Conservation (phyloP, 1,140 invertebrate genomes). For the Brachionus paranguensis region DNA sequence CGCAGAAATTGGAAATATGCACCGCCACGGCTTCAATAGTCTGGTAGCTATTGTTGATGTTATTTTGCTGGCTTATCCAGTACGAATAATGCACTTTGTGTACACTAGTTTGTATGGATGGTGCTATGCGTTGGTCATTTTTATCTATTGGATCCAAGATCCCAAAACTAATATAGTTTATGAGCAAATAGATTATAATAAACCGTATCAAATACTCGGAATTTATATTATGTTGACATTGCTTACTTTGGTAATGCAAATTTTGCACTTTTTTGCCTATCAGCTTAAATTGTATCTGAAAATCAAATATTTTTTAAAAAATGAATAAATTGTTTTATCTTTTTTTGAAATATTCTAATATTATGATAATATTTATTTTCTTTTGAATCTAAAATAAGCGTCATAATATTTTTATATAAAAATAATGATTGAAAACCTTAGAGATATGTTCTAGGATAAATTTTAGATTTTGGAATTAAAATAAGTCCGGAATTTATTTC, state of each 20-base stretch:
- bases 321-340: background rate
- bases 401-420: too few relatives aligned
- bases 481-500: too few relatives aligned
- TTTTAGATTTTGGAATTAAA: too few relatives aligned
- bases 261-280: slow-evolving; percentile 9
- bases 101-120: slow-evolving; percentile 28
- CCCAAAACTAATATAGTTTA: slow-evolving; percentile 19
- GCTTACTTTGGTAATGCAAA: slow-evolving; percentile 10
- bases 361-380: too few relatives aligned
- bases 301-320: background rate
- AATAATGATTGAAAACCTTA: too few relatives aligned
- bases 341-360: background rate
- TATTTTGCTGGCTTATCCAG: slow-evolving; percentile 35
- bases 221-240: background rate
- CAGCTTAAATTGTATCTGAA: slow-evolving; percentile 21
- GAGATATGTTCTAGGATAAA: too few relatives aligned
- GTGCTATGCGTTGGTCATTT: background rate
- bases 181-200: slow-evolving; percentile 33
- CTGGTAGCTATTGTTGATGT: slow-evolving; percentile 24
- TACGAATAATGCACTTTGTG: slow-evolving; percentile 13
- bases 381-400: too few relatives aligned
- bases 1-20: slow-evolving; percentile 22
- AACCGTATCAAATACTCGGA: background rate
- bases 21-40: slow-evolving; percentile 18
- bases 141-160: slow-evolving; percentile 12